A percentile compares a stretch with the other conserved stretches of the same genome.
These are phyloP conservation scores for Ethmia dodecea DNA, from an alignment of 2,888 invertebrate genomes.

Conservation along the genomic window DNA sequence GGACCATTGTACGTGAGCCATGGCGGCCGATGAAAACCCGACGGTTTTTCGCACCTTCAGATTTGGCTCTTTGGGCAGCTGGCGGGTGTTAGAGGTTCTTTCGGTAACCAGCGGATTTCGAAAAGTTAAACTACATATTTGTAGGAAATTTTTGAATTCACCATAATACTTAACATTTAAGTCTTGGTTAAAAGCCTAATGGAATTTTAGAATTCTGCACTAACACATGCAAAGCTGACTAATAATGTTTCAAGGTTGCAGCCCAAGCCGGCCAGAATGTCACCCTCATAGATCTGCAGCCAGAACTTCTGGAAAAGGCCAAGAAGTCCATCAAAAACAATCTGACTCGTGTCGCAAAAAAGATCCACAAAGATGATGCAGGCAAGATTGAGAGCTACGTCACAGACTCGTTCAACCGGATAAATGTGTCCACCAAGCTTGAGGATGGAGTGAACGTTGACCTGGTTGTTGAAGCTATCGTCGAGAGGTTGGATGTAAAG, in stretches of 20 bases:
- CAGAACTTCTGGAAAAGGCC: constrained; percentile 84
- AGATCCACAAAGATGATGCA: constrained; percentile 83
- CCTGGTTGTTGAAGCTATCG: constrained; percentile 91
- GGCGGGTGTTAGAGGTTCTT: no score
- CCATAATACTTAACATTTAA: no score
- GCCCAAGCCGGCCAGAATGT: constrained; percentile 91
- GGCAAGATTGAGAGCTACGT: constrained; percentile 82
- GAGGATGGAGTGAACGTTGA: constrained; percentile 82
- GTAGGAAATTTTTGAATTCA: no score
- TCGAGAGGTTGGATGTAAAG: constrained; percentile 89
- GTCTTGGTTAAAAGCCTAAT: no score
- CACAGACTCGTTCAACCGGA: constrained; percentile 75
- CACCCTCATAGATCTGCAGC: constrained; percentile 86
- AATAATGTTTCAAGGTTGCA: constrained; percentile 83
- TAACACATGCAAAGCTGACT: no score
- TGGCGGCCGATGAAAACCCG: no score
- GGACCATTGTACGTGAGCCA: no score
- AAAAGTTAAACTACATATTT: no score
- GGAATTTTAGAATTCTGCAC: no score
- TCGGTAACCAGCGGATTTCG: no score
- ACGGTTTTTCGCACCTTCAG: no score
- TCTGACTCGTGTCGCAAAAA: constrained; percentile 87
- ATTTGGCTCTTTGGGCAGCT: no score
- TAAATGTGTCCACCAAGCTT: constrained; percentile 76
- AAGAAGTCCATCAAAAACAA: constrained; percentile 83